Conservation (phyloP, 2,113 vertebrate species). For the Seriola rivoliana region DNA sequence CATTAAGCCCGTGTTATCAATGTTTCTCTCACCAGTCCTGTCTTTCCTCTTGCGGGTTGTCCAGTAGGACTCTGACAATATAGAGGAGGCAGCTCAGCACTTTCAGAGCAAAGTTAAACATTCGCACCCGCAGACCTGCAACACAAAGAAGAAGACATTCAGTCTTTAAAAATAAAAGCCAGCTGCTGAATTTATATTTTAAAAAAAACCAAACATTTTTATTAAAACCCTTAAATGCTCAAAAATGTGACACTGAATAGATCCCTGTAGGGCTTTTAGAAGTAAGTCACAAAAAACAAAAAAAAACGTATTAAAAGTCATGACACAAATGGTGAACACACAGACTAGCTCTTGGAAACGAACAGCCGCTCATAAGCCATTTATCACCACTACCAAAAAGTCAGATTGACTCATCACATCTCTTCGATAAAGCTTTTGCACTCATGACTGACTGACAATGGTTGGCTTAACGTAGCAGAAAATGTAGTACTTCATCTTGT, state of each 20-base stretch:
- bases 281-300: background rate
- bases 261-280: background rate
- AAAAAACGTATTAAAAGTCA: background rate
- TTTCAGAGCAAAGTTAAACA: constrained; percentile 90
- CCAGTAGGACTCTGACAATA: constrained; percentile 88
- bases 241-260: background rate
- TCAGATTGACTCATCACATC: background rate
- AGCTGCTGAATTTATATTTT: background rate
- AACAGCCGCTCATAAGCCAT: background rate
- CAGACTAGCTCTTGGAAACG: background rate
- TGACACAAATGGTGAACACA: background rate
- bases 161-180: background rate
- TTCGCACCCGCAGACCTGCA: constrained; percentile 88
- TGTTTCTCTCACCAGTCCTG: constrained; percentile 84
- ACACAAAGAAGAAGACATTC: constrained; percentile 5
- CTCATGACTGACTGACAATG: background rate
- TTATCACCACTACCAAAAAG: background rate
- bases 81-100: constrained; percentile 89
- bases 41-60: constrained; percentile 83
- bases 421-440: constrained; percentile 15
- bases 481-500: background rate
- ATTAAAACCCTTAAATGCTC: background rate
- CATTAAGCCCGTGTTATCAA: constrained; percentile 37
- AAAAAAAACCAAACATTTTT: background rate
- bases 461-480: background rate